Conservation (phyloP, 2,113 vertebrate species). For the Odocoileus virginianus region DNA sequence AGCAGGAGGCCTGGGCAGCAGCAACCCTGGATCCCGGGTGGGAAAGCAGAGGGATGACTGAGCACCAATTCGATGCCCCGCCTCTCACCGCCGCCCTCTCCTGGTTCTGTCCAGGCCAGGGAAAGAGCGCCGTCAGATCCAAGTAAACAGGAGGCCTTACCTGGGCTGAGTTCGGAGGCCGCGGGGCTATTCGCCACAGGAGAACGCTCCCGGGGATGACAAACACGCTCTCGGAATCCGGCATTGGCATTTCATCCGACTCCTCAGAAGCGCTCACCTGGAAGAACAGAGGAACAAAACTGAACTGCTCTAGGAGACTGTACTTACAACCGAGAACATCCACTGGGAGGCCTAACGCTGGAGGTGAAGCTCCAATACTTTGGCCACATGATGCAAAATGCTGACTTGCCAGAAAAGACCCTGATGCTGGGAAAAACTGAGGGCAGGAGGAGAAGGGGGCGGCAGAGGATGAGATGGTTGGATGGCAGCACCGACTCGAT, state of each 20-base stretch:
- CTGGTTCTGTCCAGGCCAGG: accelerated
- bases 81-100: not conserved
- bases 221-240: slow-evolving; percentile 92
- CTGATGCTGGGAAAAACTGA: not conserved
- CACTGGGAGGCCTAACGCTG: not conserved
- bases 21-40: accelerated
- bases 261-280: slow-evolving; percentile 88
- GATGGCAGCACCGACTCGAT: not conserved
- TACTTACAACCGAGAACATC: not conserved
- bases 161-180: slow-evolving; percentile 94
- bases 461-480: not conserved
- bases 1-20: not conserved
- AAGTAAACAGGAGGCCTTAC: slow-evolving; percentile 70
- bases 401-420: not conserved
- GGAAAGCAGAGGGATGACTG: too few relatives aligned
- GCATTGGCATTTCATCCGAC: slow-evolving; percentile 91
- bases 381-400: not conserved
- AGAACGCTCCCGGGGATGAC: slow-evolving; percentile 94
- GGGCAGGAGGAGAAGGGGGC: not conserved
- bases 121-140: accelerated
- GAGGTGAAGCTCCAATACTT: not conserved
- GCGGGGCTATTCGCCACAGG: slow-evolving; percentile 94
- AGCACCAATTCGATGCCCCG: accelerated
- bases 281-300: slow-evolving; percentile 1
- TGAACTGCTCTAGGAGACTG: not conserved